Evolutionary conservation across 64 coral and sea anemone genomes (phyloP), one percentile per base, ranked within the genome.

Genomic region (Hydrozoanthus tunicans): DNA sequence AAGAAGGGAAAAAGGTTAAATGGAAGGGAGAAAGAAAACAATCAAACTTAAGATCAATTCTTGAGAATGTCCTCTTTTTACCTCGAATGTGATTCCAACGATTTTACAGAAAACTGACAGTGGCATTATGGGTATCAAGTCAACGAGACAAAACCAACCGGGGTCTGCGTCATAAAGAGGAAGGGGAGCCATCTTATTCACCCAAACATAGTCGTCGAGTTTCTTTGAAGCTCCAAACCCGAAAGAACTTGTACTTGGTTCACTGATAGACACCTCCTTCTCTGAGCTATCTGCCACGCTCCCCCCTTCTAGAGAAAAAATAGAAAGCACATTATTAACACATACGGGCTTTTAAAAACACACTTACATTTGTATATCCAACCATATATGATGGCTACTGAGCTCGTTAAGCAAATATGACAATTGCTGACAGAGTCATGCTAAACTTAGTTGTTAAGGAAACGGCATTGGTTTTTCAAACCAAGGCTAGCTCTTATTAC

Each of bases 101-200:
- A 80, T 20, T 15, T 76, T 90, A 55, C 93, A 94, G 66, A 94
- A 77, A 32, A 94, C 70, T 0, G 65, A 58, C 61, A 94, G 66
- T 60, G 93, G 93, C 93, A 94, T 90, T 90, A 94, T 82, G 15
- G 23, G 43, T 77, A 94, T 69, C 7, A 94, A 25, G 52, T 94
- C 93, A 70, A 65, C 17, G 12, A 94, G 62, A 76, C 88, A 72
- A 51, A 94, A 94, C 93, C 93, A 94, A 4, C 93, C 93, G 5
- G 9, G 61, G 57, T 72, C 79, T 66, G 55, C 72, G 64, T 85
- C 54, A 65, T 59, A 78, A 15, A 90, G 73, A 53, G 60, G 66
- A 80, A 91, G 62, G 5, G 93, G 59, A 51, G 89, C 82, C 3
- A 94, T 51, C 53, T 70, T 69, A 1, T 90, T 53, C 12, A 94